A percentile compares a stretch with the other conserved stretches of the same genome.
Conservation (phyloP, 2,888 invertebrate genomes). For the Spicauda simplicius region DNA sequence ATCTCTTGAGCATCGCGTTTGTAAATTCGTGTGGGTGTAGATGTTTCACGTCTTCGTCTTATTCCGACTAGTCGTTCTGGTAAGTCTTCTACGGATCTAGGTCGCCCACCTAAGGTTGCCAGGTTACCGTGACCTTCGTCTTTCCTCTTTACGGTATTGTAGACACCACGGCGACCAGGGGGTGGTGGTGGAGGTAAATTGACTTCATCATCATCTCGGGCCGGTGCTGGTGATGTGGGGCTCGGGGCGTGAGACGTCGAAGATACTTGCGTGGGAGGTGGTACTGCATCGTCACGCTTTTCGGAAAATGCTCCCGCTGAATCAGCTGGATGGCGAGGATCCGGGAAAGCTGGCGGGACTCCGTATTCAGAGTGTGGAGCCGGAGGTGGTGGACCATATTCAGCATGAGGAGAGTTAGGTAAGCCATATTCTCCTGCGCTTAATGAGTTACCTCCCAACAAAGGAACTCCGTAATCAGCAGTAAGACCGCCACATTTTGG, state of each 20-base stretch:
- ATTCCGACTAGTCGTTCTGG: conserved; percentile 91
- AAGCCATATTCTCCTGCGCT: conserved; percentile 88
- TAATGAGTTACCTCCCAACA: conserved; percentile 86
- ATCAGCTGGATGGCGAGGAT: conserved; percentile 94
- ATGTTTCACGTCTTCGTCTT: conserved; percentile 87
- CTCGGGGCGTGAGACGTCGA: conserved; percentile 88
- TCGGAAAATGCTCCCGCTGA: conserved; percentile 93
- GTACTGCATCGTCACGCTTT: conserved; percentile 91
- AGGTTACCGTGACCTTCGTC: conserved; percentile 91
- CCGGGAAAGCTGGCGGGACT: conserved; percentile 92
- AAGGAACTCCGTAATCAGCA: conserved; percentile 88
- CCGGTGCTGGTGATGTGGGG: conserved; percentile 82
- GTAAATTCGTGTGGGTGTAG: conserved; percentile 90
- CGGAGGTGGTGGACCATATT: conserved; percentile 89
- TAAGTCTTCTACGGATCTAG: conserved; percentile 94
- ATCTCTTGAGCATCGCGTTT: conserved; percentile 95
- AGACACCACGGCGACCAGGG: conserved; percentile 91
- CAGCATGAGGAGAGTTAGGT: conserved; percentile 81
- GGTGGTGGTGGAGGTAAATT: conserved; percentile 93
- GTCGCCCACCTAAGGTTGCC: conserved; percentile 93
- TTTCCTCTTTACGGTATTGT: conserved; percentile 94
- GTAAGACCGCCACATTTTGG: conserved; percentile 92
- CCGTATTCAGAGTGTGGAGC: conserved; percentile 88
- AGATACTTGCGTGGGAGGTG: conserved; percentile 92
- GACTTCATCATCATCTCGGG: conserved; percentile 86